Percentiles rank a stretch among this genome's conserved stretches.
phyloP scores from a whole-genome alignment of 2,888 invertebrate genomes.

The Ischnura elegans region DNA sequence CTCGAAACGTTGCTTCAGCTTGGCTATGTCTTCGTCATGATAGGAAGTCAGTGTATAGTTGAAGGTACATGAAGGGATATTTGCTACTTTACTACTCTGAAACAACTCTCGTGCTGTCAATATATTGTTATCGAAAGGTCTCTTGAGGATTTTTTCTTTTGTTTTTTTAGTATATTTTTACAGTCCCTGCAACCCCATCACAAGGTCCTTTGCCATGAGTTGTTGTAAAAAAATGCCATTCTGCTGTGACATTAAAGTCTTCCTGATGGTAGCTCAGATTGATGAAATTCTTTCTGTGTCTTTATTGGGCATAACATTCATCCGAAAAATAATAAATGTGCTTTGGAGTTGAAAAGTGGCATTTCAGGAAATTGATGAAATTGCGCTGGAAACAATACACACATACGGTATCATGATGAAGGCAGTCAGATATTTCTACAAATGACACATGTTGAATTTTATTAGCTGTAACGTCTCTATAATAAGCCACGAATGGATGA shows the following conservation, averaged over 20 bases:
- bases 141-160: background rate
- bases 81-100: background rate
- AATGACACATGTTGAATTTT: background rate
- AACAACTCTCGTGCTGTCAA: slow-evolving; percentile 12
- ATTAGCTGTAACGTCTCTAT: background rate
- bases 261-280: slow-evolving; percentile 69
- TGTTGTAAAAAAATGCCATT: slow-evolving; percentile 73
- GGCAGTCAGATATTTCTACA: background rate
- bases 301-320: slow-evolving; percentile 69
- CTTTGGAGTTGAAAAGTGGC: slow-evolving; percentile 29
- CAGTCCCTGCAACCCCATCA: slow-evolving; percentile 73
- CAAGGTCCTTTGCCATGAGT: slow-evolving; percentile 73
- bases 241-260: slow-evolving; percentile 71
- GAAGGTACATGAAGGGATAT: background rate
- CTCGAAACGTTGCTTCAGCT: background rate
- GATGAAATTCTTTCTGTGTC: slow-evolving; percentile 69
- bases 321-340: slow-evolving; percentile 69
- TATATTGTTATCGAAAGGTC: background rate
- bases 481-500: background rate
- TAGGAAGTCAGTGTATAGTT: background rate
- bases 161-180: slow-evolving; percentile 69
- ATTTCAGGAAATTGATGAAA: background rate
- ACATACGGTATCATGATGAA: background rate
- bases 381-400: background rate
- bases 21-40: background rate